phyloP scores from a whole-genome alignment of 2,113 vertebrate species.

The Regulus satrapa region DNA sequence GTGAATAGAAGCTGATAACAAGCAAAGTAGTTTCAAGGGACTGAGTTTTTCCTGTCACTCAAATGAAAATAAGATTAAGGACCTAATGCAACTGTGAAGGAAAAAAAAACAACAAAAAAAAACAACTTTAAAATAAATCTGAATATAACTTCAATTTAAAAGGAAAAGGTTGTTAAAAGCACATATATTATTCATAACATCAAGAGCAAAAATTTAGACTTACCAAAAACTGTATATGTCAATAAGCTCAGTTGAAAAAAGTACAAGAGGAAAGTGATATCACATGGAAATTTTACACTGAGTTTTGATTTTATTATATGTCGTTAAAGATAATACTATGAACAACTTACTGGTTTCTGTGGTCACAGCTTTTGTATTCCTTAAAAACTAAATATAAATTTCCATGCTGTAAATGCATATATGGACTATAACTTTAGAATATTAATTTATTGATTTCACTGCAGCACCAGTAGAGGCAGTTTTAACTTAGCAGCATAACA shows the following conservation, averaged over 20 bases:
- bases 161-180: not conserved
- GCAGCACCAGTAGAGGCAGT: not conserved
- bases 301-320: not conserved
- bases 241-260: not conserved
- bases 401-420: accelerated
- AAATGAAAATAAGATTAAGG: not conserved
- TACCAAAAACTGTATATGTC: not conserved
- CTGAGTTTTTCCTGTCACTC: not conserved
- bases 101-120: too few relatives aligned
- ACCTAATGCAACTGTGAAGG: not conserved
- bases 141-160: not conserved
- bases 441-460: not conserved
- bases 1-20: not conserved
- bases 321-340: not conserved
- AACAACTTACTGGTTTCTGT: not conserved
- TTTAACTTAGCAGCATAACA: not conserved
- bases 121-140: not conserved
- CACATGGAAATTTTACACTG: not conserved
- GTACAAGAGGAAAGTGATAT: not conserved
- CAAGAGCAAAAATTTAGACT: not conserved
- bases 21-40: not conserved
- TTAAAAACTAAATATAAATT: not conserved
- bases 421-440: not conserved
- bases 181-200: not conserved
- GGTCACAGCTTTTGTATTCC: not conserved